Base-by-base conservation (phyloP, 2,888 invertebrate genomes). In the Netelia fuscicornis region DNA sequence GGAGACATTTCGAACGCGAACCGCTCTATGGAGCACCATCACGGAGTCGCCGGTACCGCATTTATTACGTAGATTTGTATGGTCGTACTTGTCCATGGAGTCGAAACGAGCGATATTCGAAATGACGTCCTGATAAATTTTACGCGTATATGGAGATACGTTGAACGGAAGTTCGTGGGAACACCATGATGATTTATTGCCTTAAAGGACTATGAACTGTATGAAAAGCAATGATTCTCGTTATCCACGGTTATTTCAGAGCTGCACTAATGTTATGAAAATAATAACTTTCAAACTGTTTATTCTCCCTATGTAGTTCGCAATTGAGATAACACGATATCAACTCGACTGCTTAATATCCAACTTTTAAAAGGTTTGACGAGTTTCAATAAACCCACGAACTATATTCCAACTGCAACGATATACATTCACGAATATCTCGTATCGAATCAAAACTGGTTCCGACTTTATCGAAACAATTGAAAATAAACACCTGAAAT, bases 91-190 rank as follows among this genome's bases (percentile, higher is more conserved):
- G 8, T 48, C 42, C 3, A 74, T 62, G 25, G 74, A 74, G 11
- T 30, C 17, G 48, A 48, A 74, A 74, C 60, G 23, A 30, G 62
- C 48, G 62, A 25, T 44, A n/a, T n/a, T 44, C 62, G 10, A 37
- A 74, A 62, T 74, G 48, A 74, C 62, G 62, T 23, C 9, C 20
- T n/a, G n/a, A 74, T 62, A 30, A 74, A 30, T 74, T 74, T n/a
- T 48, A 58, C 20, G 30, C 48, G 13, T 25, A 74, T 62, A 25
- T n/a, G 20, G 9, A 58, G 3, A 48, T 58, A 60, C 20, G 60
- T 62, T 17, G n/a, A 62, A n/a, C 74, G 74, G 48, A 48, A 48
- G 30, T 30, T 30, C 11, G 48, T 6, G 62, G n/a, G 11, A 10
- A n/a, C 11, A 13, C 10, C 8, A 48, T 13, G 2, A 1, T 74